Percentiles rank a stretch among this genome's conserved stretches.
Conservation (phyloP, 2,888 invertebrate species). For the Amblyteles armatorius region DNA sequence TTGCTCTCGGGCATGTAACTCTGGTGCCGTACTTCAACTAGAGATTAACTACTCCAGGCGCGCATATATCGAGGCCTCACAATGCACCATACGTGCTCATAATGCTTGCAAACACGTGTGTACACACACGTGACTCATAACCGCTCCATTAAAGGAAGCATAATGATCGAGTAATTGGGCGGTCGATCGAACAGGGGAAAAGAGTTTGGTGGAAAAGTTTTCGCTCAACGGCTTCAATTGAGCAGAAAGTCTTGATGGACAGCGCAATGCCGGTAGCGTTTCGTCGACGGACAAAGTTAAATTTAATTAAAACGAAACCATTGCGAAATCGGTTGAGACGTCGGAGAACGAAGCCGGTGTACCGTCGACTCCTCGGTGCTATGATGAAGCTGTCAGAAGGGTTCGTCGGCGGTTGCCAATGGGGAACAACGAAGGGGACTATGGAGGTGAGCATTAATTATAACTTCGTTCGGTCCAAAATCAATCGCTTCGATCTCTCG, state of each 20-base stretch:
- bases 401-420: slow-evolving; percentile 17
- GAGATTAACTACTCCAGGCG: slow-evolving; percentile 31
- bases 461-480: slow-evolving; percentile 43
- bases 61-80: slow-evolving; percentile 2
- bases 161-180: slow-evolving; percentile 30
- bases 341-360: slow-evolving; percentile 20
- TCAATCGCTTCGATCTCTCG: slow-evolving; percentile 6
- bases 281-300: slow-evolving; percentile 61
- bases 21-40: slow-evolving; percentile 20
- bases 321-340: slow-evolving; percentile 25
- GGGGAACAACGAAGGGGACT: slow-evolving; percentile 16
- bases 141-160: not conserved
- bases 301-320: slow-evolving; percentile 66
- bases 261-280: slow-evolving; percentile 20
- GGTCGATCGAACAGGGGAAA: slow-evolving; percentile 33
- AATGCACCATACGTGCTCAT: slow-evolving; percentile 16
- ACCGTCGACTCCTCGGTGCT: not conserved
- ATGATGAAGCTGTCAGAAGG: slow-evolving; percentile 27
- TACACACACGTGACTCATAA: not conserved
- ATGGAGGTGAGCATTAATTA: slow-evolving; percentile 52
- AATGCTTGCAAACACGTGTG: slow-evolving; percentile 1
- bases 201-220: slow-evolving; percentile 45
- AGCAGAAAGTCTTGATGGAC: slow-evolving; percentile 61
- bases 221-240: slow-evolving; percentile 56
- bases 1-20: slow-evolving; percentile 15